These are phyloP conservation scores for Sialia sialis DNA, from an alignment of 2,113 vertebrate species.

Conservation along the genomic window DNA sequence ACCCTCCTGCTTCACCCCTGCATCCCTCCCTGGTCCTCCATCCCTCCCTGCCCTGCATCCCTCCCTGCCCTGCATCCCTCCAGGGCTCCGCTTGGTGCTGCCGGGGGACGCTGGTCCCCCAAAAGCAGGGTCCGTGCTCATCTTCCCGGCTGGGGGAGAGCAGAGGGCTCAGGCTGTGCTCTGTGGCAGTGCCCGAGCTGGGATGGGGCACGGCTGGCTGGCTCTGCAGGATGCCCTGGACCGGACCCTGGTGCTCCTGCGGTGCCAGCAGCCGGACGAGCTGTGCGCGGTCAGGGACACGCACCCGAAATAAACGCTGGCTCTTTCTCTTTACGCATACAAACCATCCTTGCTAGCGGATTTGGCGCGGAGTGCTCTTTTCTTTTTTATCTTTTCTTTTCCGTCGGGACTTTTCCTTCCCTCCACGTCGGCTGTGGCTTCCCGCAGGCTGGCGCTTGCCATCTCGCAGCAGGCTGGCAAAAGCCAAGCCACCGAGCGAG, in stretches of 20 bases:
- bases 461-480: not conserved
- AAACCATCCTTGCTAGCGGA: not conserved
- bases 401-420: not conserved
- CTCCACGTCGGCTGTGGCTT: not conserved
- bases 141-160: not conserved
- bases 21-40: not conserved
- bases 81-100: no score
- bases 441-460: not conserved
- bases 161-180: not conserved
- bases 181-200: not conserved
- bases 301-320: not conserved
- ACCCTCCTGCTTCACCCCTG: not conserved
- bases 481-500: not conserved
- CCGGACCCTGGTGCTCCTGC: not conserved
- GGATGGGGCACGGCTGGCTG: rapidly evolving
- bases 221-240: not conserved
- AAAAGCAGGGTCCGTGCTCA: not conserved
- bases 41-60: not conserved
- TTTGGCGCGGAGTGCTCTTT: not conserved
- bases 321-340: not conserved
- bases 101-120: not conserved
- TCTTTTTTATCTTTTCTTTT: not conserved
- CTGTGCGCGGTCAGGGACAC: not conserved
- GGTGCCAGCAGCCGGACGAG: rapidly evolving
- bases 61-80: not conserved